Evolutionary conservation across 1,140 invertebrate species (phyloP), one percentile per base, ranked within the genome.

Genomic region (Nephila pilipes): DNA sequence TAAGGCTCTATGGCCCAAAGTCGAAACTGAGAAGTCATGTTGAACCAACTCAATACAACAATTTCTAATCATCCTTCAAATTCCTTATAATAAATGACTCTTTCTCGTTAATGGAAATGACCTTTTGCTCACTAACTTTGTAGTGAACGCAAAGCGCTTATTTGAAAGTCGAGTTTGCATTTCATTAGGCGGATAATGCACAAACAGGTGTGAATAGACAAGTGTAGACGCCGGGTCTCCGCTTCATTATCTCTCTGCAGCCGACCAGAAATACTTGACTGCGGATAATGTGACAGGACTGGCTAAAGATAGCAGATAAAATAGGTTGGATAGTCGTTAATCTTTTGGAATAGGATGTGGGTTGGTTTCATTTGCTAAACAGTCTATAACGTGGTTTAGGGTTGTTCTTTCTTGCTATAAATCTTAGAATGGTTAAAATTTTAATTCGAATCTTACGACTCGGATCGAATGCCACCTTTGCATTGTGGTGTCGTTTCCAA

Each of bases 251-350:
- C 65, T 29, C 16, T 18, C 65, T 75, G 65, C 65, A 36, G 65
- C 29, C 65, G 29, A 75, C 65, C 65, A 75, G 65, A 75, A 75
- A 75, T 75, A 75, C 65, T 75, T 75, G 65, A 75, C 65, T 29
- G 65, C 29, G 29, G 65, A 75, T 75, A 75, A 75, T 75, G 65
- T 75, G 65, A 75, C 65, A 75, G 65, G 65, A 75, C 65, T 29
- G 65, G 25, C 29, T 75, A 75, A 75, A 75, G 65, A 75, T 75
- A 75, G 29, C 65, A 75, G 29, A 75, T 75, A 75, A 75, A 75
- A 75, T 75, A 36, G 65, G 65, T 29, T 75, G 65, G 25, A 75
- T 29, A 36, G 65, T 36, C 65, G 32, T 75, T 75, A 75, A 75
- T 75, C 65, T 75, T 18, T 29, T 25, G 16, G 65, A 75, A 75